Evolutionary conservation across 2,888 invertebrate species (phyloP).

Genomic region (Heliconius hortense): DNA sequence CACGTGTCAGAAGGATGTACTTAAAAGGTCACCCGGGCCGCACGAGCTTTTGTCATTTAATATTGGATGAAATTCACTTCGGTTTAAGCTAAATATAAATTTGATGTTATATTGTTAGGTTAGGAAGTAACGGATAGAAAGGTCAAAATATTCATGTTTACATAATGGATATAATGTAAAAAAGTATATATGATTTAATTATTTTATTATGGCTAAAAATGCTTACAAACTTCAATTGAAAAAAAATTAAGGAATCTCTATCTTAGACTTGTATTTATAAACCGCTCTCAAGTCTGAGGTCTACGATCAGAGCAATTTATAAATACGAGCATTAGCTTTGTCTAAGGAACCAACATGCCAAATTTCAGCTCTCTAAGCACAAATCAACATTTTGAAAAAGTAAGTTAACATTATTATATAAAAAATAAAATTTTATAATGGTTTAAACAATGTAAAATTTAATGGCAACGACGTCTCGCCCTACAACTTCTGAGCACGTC

Average conservation of each 20-base stretch:
- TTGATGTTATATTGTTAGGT: background rate
- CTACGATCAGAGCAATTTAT: background rate
- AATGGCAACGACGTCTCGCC: background rate
- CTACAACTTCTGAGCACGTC: conserved; percentile 24
- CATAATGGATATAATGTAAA: background rate
- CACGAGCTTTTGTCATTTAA: conserved; percentile 14
- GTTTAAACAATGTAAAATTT: background rate
- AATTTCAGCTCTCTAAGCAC: conserved; percentile 6
- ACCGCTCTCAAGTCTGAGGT: too few relatives aligned
- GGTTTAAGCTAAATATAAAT: background rate
- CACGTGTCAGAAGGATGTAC: conserved; percentile 26
- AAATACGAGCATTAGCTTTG: background rate
- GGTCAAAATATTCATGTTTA: background rate
- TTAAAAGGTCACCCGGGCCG: conserved; percentile 17
- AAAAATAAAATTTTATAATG: background rate
- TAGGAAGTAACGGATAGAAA: background rate
- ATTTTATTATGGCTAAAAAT: background rate
- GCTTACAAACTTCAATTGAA: too few relatives aligned
- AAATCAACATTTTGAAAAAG: background rate
- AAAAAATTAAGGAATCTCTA: background rate
- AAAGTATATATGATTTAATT: background rate
- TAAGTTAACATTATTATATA: too few relatives aligned
- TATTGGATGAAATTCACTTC: conserved; percentile 12
- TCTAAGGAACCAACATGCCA: background rate
- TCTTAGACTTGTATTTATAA: background rate